Conservation (phyloP, 1,140 invertebrate species). For the Brachionus koreanus region DNA sequence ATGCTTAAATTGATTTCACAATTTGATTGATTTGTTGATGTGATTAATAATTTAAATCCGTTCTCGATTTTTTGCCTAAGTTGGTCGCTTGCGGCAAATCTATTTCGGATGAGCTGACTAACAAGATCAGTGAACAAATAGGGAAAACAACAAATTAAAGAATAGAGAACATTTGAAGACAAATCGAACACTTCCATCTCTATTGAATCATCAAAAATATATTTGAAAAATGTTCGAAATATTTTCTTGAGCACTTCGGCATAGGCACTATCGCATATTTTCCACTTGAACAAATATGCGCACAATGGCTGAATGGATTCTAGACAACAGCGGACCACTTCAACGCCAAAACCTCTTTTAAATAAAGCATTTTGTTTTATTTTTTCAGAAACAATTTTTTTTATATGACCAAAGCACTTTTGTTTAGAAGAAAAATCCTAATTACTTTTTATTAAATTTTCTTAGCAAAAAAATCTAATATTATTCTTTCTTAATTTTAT, state of each 20-base stretch:
- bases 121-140: constrained; percentile 28
- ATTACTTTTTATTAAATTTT: too few species aligned
- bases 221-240: neutral
- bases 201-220: constrained; percentile 22
- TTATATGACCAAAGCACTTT: neutral
- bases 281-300: neutral
- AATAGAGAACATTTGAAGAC: neutral
- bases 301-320: constrained; percentile 16
- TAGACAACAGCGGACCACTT: neutral
- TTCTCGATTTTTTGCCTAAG: neutral
- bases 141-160: constrained; percentile 34
- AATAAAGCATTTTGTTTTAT: neutral
- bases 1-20: constrained; percentile 21
- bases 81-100: neutral
- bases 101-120: neutral
- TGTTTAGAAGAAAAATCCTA: too few species aligned
- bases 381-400: neutral
- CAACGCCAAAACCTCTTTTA: neutral
- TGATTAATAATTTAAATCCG: constrained; percentile 1
- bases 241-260: neutral
- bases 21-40: neutral
- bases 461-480: too few species aligned
- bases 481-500: too few species aligned
- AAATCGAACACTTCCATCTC: constrained; percentile 31
- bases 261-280: neutral